These are phyloP conservation scores for Macrotrachela quadricornifera DNA, from an alignment of 1,140 invertebrate species.

Conservation along the genomic window DNA sequence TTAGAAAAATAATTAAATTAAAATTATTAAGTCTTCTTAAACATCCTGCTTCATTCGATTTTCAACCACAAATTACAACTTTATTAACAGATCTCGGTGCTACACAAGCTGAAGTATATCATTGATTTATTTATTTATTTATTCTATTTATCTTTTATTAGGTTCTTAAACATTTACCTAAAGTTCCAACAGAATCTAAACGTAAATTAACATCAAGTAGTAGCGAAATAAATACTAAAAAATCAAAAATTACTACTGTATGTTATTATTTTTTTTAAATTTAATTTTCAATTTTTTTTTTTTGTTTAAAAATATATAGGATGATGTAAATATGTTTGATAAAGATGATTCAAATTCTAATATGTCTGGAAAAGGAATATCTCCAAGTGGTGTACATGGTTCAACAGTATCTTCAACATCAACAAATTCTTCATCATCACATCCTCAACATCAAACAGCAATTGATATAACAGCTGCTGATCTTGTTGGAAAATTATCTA, in stretches of 20 bases:
- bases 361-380: background rate
- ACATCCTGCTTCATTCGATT: conserved; percentile 55
- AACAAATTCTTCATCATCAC: background rate
- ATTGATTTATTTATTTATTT: too few relatives aligned
- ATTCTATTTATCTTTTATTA: too few relatives aligned
- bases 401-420: background rate
- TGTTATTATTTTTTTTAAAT: too few relatives aligned
- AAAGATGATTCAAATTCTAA: conserved; percentile 1
- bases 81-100: conserved; percentile 71
- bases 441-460: conserved; percentile 15
- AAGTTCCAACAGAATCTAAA: conserved; percentile 30
- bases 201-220: conserved; percentile 11
- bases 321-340: conserved; percentile 11
- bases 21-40: conserved; percentile 65
- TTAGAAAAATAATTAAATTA: conserved; percentile 72
- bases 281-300: too few relatives aligned
- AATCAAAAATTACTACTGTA: conserved; percentile 14
- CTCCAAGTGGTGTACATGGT: background rate
- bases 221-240: conserved; percentile 11
- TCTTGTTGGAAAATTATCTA: conserved; percentile 30
- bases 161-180: conserved; percentile 34
- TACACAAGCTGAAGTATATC: conserved; percentile 52
- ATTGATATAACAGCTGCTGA: conserved; percentile 40
- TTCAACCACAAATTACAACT: conserved; percentile 54
- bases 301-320: background rate